Conservation (phyloP, 2,888 invertebrate species). For the Lepidocyrtoides sp. region DNA sequence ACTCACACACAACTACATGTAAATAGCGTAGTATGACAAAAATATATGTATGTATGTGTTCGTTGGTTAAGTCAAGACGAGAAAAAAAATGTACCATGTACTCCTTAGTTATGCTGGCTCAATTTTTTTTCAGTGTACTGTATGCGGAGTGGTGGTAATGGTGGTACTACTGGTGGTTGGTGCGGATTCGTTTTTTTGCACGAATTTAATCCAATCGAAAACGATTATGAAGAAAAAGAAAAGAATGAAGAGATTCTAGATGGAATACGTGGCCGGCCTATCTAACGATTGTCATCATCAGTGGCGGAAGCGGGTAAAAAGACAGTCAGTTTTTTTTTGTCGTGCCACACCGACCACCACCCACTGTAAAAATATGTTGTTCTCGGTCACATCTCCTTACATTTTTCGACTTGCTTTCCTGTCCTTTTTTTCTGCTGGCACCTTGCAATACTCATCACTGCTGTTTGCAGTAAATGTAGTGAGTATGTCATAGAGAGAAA, state of each 20-base stretch:
- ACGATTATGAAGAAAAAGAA: slow-evolving; percentile 74
- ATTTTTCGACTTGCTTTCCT: slow-evolving; percentile 27
- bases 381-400: slow-evolving; percentile 6
- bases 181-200: slow-evolving; percentile 65
- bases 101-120: too few species aligned
- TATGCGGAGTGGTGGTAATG: neutral
- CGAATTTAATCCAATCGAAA: slow-evolving; percentile 81
- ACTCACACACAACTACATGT: neutral
- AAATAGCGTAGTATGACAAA: neutral
- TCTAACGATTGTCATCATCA: slow-evolving; percentile 77
- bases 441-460: slow-evolving; percentile 15
- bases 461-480: neutral
- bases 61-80: too few species aligned
- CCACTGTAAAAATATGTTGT: slow-evolving; percentile 30
- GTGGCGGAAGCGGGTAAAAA: slow-evolving; percentile 64
- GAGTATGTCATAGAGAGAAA: neutral
- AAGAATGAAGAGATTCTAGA: slow-evolving; percentile 80
- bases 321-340: slow-evolving; percentile 58
- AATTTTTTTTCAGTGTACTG: neutral
- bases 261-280: slow-evolving; percentile 79
- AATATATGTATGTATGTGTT: neutral
- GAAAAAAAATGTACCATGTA: slow-evolving; percentile 7
- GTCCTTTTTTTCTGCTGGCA: slow-evolving; percentile 24
- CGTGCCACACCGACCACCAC: too few species aligned
- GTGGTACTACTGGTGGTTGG: slow-evolving; percentile 2